A percentile compares a stretch with the other conserved stretches of the same genome.
Conservation (phyloP, 2,797 vertebrate genomes). For the Lophura swinhoii region DNA sequence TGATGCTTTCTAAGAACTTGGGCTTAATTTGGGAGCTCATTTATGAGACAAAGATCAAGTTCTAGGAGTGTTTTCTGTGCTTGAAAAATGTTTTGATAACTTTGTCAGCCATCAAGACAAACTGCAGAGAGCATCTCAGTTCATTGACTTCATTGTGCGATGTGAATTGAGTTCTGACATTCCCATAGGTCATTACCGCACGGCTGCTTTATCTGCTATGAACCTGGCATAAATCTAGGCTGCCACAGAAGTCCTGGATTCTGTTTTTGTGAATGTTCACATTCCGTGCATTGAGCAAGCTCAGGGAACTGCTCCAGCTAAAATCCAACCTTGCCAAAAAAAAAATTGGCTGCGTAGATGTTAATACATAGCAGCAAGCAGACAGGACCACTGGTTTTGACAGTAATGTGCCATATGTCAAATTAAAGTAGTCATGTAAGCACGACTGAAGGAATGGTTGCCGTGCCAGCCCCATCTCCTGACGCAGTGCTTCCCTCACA, state of each 20-base stretch:
- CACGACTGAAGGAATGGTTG: background rate
- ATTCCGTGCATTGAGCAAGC: background rate
- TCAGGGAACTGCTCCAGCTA: background rate
- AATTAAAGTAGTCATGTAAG: background rate
- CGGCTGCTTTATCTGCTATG: background rate
- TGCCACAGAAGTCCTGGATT: background rate
- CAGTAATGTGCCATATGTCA: constrained; percentile 35
- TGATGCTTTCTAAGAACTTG: background rate
- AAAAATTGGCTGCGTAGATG: background rate
- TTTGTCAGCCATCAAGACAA: background rate
- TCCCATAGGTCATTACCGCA: rapidly evolving
- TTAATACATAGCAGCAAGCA: background rate
- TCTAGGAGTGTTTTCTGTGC: background rate
- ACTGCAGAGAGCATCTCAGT: background rate
- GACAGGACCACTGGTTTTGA: background rate
- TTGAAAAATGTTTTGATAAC: background rate
- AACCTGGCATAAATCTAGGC: background rate
- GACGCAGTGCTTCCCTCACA: background rate
- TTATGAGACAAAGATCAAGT: background rate
- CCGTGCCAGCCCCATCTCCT: background rate
- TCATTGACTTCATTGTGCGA: background rate
- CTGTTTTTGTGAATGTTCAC: background rate
- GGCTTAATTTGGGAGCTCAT: background rate
- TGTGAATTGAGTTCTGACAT: background rate
- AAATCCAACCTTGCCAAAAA: background rate